Conservation (phyloP, 2,113 vertebrate genomes). For the Macrotus californicus region DNA sequence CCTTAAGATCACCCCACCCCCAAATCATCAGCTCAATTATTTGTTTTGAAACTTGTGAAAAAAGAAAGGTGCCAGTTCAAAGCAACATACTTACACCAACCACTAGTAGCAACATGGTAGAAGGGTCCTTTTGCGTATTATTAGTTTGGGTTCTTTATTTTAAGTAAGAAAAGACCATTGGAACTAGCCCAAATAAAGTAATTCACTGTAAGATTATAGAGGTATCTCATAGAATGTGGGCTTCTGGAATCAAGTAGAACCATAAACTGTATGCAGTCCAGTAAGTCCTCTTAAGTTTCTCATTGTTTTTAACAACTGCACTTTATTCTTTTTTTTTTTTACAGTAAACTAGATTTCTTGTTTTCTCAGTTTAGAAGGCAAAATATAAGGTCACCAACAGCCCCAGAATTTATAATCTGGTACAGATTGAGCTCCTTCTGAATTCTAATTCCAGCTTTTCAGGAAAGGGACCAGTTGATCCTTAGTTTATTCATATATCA, state of each 20-base stretch:
- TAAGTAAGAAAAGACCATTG: not conserved
- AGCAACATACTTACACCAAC: not conserved
- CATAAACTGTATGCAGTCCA: not conserved
- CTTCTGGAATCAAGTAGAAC: not conserved
- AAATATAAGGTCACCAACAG: not conserved
- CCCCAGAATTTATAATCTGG: conserved; percentile 6
- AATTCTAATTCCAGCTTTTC: not conserved
- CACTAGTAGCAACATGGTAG: not conserved
- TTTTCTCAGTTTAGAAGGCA: conserved; percentile 4
- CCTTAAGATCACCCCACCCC: not conserved
- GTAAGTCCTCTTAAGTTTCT: not conserved
- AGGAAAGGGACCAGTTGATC: not conserved
- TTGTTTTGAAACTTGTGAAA: not conserved
- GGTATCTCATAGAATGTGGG: not conserved
- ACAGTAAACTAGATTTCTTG: not conserved
- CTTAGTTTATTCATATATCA: not conserved
- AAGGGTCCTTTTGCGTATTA: not conserved
- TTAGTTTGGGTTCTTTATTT: not conserved
- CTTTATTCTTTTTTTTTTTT: not conserved
- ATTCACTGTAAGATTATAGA: not conserved
- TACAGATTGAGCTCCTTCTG: not conserved
- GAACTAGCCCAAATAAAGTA: not conserved
- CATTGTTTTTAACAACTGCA: not conserved
- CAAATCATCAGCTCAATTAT: not conserved
- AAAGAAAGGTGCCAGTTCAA: not conserved